Conservation (phyloP, 1,140 invertebrate species). For the Drosophila neocordata region DNA sequence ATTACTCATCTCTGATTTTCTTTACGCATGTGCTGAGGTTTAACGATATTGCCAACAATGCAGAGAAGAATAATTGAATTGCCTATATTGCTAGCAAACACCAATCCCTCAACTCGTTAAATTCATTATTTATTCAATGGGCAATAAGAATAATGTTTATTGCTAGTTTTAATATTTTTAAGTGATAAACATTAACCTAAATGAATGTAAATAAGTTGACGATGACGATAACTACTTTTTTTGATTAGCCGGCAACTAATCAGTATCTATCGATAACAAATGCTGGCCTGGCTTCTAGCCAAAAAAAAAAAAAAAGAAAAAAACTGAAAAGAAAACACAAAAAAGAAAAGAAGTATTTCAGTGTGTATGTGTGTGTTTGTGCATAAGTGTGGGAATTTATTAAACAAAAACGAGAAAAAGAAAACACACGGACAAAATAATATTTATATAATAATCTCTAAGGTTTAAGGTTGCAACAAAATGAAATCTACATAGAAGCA, state of each 20-base stretch:
- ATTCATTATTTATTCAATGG: not conserved
- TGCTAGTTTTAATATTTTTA: not conserved
- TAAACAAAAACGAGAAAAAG: conserved; percentile 29
- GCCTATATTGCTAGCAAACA: not conserved
- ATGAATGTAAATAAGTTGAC: conserved; percentile 1
- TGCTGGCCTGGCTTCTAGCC: conserved; percentile 26
- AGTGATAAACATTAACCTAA: not conserved
- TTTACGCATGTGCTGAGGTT: not conserved
- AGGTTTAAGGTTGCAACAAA: conserved; percentile 5
- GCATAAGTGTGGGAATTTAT: conserved; percentile 28
- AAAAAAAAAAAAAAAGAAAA: conserved; percentile 16
- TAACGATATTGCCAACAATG: conserved; percentile 11
- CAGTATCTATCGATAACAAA: conserved; percentile 1
- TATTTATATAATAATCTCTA: conserved; percentile 35
- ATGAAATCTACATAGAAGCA: not conserved
- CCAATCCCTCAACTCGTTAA: not conserved
- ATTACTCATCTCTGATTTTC: not conserved
- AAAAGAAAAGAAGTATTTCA: conserved; percentile 9
- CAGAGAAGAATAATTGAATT: not conserved
- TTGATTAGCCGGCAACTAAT: conserved; percentile 6
- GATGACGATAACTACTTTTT: conserved; percentile 1
- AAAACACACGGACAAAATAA: conserved; percentile 21
- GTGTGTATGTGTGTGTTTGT: conserved; percentile 14
- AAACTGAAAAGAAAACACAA: conserved; percentile 10
- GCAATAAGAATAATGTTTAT: not conserved